A percentile compares a stretch with the other conserved stretches of the same genome.
phyloP scores from a whole-genome alignment of 2,888 invertebrate genomes.

The Byasa hedistus region DNA sequence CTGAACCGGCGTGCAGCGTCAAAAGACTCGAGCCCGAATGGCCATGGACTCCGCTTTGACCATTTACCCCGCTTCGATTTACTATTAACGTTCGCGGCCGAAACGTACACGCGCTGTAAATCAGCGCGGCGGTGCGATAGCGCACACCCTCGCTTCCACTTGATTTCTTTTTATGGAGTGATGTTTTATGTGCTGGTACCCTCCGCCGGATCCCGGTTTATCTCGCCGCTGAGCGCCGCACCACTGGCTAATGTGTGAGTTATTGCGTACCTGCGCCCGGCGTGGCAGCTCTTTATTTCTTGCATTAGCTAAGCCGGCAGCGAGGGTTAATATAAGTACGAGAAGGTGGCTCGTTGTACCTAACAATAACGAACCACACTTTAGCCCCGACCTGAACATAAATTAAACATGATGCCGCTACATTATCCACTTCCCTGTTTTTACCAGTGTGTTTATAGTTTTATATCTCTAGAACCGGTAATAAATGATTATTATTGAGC shows the following conservation, averaged over 20 bases:
- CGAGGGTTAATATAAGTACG: too few species aligned
- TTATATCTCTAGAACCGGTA: too few species aligned
- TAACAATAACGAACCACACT: too few species aligned
- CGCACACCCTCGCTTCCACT: slow-evolving; percentile 30
- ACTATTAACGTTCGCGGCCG: slow-evolving; percentile 52
- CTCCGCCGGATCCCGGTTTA: slow-evolving; percentile 19
- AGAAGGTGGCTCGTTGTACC: too few species aligned
- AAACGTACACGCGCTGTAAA: slow-evolving; percentile 61
- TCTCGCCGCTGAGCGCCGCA: slow-evolving; percentile 17
- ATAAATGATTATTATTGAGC: too few species aligned
- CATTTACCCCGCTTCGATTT: slow-evolving; percentile 45
- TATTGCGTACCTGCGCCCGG: slow-evolving; percentile 9
- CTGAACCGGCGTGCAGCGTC: too few species aligned
- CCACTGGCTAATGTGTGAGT: slow-evolving; percentile 15
- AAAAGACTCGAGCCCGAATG: slow-evolving; percentile 14
- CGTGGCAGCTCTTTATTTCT: neutral
- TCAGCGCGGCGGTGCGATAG: slow-evolving; percentile 48
- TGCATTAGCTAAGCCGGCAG: too few species aligned
- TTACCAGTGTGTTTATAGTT: too few species aligned
- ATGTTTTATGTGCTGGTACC: slow-evolving; percentile 33
- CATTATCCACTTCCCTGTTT: too few species aligned
- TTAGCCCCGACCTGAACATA: too few species aligned
- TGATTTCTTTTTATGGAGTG: slow-evolving; percentile 37
- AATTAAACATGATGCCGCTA: too few species aligned
- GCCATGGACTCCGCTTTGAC: slow-evolving; percentile 39